phyloP scores from a whole-genome alignment of 1,140 invertebrate species.

The Bombus difficillimus region DNA sequence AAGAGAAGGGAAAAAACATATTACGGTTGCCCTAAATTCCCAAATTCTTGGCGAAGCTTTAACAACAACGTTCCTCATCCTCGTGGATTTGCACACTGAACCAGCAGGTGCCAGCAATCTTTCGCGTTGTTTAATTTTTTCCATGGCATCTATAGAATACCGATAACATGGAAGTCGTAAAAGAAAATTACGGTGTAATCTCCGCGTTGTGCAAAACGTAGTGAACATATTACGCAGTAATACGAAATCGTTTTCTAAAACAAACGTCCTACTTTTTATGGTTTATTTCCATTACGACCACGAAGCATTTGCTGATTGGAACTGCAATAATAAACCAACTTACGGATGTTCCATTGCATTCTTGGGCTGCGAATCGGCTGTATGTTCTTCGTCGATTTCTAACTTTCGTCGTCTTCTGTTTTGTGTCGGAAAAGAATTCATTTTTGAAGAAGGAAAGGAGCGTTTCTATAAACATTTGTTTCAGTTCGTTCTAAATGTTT shows the following conservation, averaged over 20 bases:
- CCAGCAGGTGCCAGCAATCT: not conserved
- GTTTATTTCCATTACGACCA: slow-evolving; percentile 31
- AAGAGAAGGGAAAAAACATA: not conserved
- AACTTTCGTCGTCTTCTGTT: not conserved
- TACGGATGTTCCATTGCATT: slow-evolving; percentile 17
- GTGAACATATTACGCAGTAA: slow-evolving; percentile 32
- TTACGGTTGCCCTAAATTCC: not conserved
- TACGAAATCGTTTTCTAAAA: slow-evolving; percentile 29
- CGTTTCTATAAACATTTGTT: not conserved
- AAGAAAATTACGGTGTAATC: not conserved
- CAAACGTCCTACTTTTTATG: slow-evolving; percentile 39
- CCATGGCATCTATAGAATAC: not conserved
- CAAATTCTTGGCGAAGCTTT: not conserved
- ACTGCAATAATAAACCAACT: slow-evolving; percentile 34
- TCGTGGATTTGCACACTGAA: not conserved
- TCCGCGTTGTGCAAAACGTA: no score
- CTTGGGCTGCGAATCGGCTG: not conserved
- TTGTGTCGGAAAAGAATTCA: not conserved
- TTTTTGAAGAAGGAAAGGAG: not conserved
- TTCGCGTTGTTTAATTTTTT: not conserved
- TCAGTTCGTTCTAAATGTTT: not conserved
- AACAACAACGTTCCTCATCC: not conserved
- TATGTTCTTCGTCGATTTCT: not conserved
- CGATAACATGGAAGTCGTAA: not conserved
- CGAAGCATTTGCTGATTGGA: slow-evolving; percentile 21